Evolutionary conservation across 2,888 invertebrate species (phyloP), one percentile per base, ranked within the genome.

Genomic region (Tetragonisca angustula): DNA sequence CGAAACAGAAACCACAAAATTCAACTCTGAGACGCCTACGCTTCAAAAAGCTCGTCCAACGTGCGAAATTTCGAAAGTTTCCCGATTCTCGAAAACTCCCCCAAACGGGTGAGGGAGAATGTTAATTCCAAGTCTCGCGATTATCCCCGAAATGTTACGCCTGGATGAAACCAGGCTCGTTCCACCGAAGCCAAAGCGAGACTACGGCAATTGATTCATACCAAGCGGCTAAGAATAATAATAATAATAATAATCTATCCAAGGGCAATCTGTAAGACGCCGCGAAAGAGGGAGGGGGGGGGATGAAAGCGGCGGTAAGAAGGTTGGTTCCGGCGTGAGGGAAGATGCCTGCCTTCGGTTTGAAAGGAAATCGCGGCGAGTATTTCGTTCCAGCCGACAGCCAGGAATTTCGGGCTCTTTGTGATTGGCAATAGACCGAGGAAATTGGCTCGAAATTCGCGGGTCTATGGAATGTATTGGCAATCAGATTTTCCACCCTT

Each of bases 371-470:
- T 88, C 85, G 89, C 89, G 87, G 86, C 86, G 90, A 90, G 90
- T 91, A 89, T 91, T 90, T 90, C 87, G 90, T 91, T 88, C 83
- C 83, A 87, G 88, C 86, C 90, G 90, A 90, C 91, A 89, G 89
- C 81, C 87, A 89, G 88, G 91, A 91, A 92, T 91, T 91, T 91
- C 88, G 86, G 90, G 86, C 89, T 89, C 91, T 92, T 92, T 91
- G 90, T 90, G 92, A 93, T 93, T 93, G 93, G 89, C 92, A 93
- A 92, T 93, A 92, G 91, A 92, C 84, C 91, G 90, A 91, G 91
- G 91, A 93, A 93, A 93, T 93, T 93, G 93, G 91, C 90, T 92
- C 89, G 92, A 92, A 92, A 93, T 93, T 93, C 91, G 91, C 89
- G 90, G 87, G 89, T 90, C 90, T 89, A 90, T 91, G 91, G 91